Evolutionary conservation across 2,113 vertebrate species (phyloP), one percentile per base, ranked within the genome.

Genomic region (Archocentrus centrarchus): DNA sequence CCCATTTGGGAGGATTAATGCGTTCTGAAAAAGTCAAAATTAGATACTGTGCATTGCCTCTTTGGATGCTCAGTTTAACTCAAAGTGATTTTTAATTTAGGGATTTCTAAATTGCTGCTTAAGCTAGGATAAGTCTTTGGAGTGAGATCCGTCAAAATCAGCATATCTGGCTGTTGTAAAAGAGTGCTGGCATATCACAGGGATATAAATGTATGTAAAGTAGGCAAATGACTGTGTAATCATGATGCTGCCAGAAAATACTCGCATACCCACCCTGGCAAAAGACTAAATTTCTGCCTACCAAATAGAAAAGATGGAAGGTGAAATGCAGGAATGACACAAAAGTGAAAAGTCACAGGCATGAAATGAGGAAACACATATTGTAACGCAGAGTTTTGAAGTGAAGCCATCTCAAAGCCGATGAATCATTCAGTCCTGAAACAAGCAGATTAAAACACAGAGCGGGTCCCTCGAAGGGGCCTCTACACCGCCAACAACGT

Each of bases 51-150:
- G 92, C 85, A 82, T 88, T 77, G 70, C 86, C 85, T 93, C 87
- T 93, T 90, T 92, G 90, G 88, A 81, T 87, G 89, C 91, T 91
- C 85, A 85, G 82, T 93, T 94, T 93, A 94, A 93, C 89, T 92
- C 83, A 78, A 94, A 92, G 91, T 90, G 90, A 95, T 91, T 95
- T 93, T 92, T 93, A 93, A 94, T 95, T 90, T 93, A 88, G 76
- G 81, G 82, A 82, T 91, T 93, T 93, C 82, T 87, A 93, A 90
- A 93, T 91, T 78, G 81, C 85, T 50, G 82, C 81, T 91, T 90
- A 85, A 90, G 83, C 91, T 89, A 17, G 20, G 82, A 85, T 89
- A 62, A 91, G 77, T 88, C 82, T 83, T 82, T 64, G 44, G 66
- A 76, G 58, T 79, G 82, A 91, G 89, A 84, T 86, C 64, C 47